Conservation (phyloP, 2,888 invertebrate species). For the Trachelus troglodyta region DNA sequence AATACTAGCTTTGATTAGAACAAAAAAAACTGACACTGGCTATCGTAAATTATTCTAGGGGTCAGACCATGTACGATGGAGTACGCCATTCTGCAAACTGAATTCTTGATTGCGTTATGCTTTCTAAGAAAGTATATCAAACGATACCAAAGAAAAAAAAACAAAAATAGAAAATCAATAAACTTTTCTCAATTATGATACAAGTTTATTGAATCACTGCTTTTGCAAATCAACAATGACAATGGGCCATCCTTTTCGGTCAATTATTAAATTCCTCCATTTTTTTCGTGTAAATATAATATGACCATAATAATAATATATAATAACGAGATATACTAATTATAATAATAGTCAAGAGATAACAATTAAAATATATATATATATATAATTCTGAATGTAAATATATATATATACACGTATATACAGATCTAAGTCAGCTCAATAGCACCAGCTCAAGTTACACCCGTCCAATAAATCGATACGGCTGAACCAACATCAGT, state of each 20-base stretch:
- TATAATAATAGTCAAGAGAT: constrained; percentile 50
- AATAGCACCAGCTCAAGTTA: neutral
- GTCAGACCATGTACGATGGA: neutral
- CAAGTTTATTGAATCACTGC: constrained; percentile 56
- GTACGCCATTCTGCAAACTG: neutral
- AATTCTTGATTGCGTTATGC: neutral
- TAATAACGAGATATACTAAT: constrained; percentile 54
- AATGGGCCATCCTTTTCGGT: constrained; percentile 31
- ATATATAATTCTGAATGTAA: constrained; percentile 23
- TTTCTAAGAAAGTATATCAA: neutral
- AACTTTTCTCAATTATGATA: constrained; percentile 39
- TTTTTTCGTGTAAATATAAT: constrained; percentile 13
- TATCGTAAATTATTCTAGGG: neutral
- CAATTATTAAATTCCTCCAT: constrained; percentile 5
- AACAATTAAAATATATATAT: constrained; percentile 57
- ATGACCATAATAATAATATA: constrained; percentile 46
- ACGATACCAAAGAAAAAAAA: neutral
- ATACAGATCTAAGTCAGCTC: neutral
- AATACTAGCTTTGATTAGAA: no score
- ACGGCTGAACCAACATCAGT: neutral
- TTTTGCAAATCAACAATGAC: constrained; percentile 49
- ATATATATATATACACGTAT: constrained; percentile 16
- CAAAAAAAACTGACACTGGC: neutral
- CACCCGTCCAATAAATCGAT: neutral
- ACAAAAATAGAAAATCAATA: neutral